Conservation (phyloP, 1,140 invertebrate genomes). For the Drosophila funebris region DNA sequence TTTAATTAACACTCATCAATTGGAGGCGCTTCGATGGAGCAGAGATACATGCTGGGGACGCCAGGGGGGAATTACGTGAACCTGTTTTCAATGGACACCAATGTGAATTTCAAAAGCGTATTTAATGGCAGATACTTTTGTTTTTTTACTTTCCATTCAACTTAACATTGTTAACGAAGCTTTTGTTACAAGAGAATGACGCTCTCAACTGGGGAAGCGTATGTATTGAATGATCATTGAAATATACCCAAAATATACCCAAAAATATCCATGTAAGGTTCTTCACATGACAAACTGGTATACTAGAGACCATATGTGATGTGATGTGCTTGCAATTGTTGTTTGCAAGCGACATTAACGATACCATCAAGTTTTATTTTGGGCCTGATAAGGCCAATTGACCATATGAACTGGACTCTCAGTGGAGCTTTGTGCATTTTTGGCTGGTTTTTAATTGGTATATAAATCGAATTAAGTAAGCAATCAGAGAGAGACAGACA, state of each 20-base stretch:
- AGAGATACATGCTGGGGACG: too few species aligned
- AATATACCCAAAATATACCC: background rate
- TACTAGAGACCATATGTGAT: background rate
- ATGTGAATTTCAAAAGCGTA: constrained; percentile 10
- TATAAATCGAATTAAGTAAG: too few species aligned
- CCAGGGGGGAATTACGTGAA: background rate
- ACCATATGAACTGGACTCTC: background rate
- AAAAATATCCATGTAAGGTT: background rate
- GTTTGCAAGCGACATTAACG: background rate
- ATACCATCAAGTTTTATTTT: background rate
- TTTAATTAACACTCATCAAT: constrained; percentile 62
- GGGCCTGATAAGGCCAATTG: background rate
- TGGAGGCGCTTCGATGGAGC: background rate
- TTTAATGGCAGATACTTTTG: constrained; percentile 9
- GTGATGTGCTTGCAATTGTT: background rate
- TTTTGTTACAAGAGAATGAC: background rate
- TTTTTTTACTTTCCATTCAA: background rate
- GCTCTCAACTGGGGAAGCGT: background rate
- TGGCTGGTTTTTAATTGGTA: too few species aligned
- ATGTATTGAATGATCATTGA: background rate
- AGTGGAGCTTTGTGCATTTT: background rate
- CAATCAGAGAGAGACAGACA: too few species aligned
- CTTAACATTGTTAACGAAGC: background rate
- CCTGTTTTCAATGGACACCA: constrained; percentile 30
- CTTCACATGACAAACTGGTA: too few species aligned